Evolutionary conservation across 2,888 invertebrate genomes (phyloP).

Genomic region (Drosophila yooni): DNA sequence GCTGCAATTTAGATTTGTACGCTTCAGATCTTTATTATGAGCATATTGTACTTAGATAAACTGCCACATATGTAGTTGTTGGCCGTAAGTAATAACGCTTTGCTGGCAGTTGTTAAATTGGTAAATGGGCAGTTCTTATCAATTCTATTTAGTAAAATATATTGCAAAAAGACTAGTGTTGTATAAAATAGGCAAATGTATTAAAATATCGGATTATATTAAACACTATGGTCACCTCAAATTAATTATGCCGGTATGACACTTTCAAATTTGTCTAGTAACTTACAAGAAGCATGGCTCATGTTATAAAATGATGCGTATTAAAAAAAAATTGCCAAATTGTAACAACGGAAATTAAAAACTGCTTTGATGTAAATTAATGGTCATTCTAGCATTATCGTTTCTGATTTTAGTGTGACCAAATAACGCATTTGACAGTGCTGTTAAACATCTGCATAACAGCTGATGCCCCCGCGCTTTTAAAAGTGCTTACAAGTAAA

Average conservation of each 20-base stretch:
- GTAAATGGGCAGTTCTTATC: slow-evolving; percentile 50
- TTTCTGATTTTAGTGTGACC: slow-evolving; percentile 5
- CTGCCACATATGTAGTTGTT: slow-evolving; percentile 11
- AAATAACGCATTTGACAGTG: slow-evolving; percentile 15
- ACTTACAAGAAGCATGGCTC: too few relatives aligned
- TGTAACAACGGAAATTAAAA: background rate
- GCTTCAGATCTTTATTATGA: slow-evolving; percentile 15
- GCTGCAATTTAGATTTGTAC: slow-evolving; percentile 18
- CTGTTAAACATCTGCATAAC: slow-evolving; percentile 8
- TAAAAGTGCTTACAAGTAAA: slow-evolving; percentile 9
- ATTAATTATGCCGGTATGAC: slow-evolving; percentile 9
- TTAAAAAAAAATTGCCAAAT: background rate
- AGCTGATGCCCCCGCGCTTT: slow-evolving; percentile 35
- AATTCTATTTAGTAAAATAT: slow-evolving; percentile 41
- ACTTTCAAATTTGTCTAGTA: background rate
- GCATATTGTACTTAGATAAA: slow-evolving; percentile 18
- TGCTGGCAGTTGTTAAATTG: slow-evolving; percentile 42
- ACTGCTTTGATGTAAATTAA: background rate
- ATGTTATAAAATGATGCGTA: background rate
- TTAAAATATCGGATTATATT: slow-evolving; percentile 8
- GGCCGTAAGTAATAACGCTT: slow-evolving; percentile 9
- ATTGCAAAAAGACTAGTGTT: slow-evolving; percentile 55
- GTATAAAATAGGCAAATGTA: slow-evolving; percentile 22
- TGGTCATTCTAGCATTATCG: slow-evolving; percentile 3
- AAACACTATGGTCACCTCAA: slow-evolving; percentile 32